Evolutionary conservation across 1,140 invertebrate species (phyloP), one percentile per base, ranked within the genome.

Genomic region (Drosophila suzukii): DNA sequence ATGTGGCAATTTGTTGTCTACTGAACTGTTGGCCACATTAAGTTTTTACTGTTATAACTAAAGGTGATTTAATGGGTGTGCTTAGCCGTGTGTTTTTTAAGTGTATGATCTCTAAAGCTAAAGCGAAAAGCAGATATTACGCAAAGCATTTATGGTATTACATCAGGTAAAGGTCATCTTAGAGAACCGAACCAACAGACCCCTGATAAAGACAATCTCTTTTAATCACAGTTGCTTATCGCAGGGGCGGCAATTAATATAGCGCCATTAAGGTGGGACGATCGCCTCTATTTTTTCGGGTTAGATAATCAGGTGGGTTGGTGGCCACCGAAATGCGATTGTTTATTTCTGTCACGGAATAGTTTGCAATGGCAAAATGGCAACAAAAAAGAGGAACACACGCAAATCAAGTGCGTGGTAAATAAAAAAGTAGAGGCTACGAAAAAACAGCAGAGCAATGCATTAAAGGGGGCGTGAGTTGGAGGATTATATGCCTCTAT

Each of bases 21-120:
- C 56, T 44, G 13, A 60, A 60, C 67, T 71, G 32, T 73, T 47
- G 51, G 46, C 60, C 73, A 78, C 65, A 78, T 82, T 88, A 86
- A 82, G 65, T 88, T 81, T 84, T 86, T 86, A 86, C 82, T 86
- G 82, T 86, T 79, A 75, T 85, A 81, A 74, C 20, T 70, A 41
- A 36, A 44, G 32, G 36, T 41, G 36, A 38, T 38, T 34, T 36
- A 44, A 44, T 56, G 20, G 32, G 24, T 46, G 53, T 56, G 47
- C 38, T 32, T 32, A n/a, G 20, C 20, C 20, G 20, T 20, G 20
- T 20, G 20, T 20, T 74, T 20, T 32, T 43, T 43, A 38, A 46
- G 47, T 53, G 49, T 44, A 8, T 44, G 41, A 43, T n/a, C 41
- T 43, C 41, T 43, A 20, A 3, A 20, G 38, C 15, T 6, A 24